Base-by-base conservation (phyloP, 1,140 invertebrate genomes). In the Drosophila quadrilineata region DNA sequence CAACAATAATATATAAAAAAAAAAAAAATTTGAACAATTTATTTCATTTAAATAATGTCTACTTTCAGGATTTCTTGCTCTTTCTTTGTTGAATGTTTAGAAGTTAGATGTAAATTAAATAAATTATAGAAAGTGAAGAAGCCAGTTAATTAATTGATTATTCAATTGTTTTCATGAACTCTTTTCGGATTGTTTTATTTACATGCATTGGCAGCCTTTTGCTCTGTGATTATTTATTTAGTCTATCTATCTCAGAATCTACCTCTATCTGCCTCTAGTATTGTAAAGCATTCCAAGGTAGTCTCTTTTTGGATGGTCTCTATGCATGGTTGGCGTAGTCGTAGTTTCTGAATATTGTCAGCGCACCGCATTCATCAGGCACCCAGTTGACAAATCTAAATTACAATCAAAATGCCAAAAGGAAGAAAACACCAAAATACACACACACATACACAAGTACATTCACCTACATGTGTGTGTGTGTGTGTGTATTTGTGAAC, bases 311-410 rank as follows among this genome's bases (percentile, higher is more conserved):
- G 38, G 46, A 29, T 17, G 16, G 43, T 59, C 8, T 21, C 17
- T 45, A 28, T 45, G 63, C 56, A 24, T 66, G 24, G 56, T 50
- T 52, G n/a, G n/a, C n/a, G n/a, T n/a, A n/a, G n/a, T n/a, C n/a
- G n/a, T 66, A 60, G 58, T 65, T 50, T 14, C 26, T 43, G 35
- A 43, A 59, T 65, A 28, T 59, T 52, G 46, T 58, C 56, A 66
- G 53, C 53, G 16, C 41, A 57, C 29, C 26, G 24, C 16, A 43
- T 41, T 54, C 38, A 21, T 36, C 52, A 56, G 60, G 46, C 65
- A 63, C 52, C 50, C 52, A 76, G 73, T 76, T 73, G 75, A 79
- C 66, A 56, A 73, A 77, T 54, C 64, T 75, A 84, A 82, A 66
- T 84, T 76, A 73, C 77, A 70, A 70, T 70, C 58, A 66, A 76